phyloP scores from a whole-genome alignment of 2,797 vertebrate species.

The Naso thynnoides region DNA sequence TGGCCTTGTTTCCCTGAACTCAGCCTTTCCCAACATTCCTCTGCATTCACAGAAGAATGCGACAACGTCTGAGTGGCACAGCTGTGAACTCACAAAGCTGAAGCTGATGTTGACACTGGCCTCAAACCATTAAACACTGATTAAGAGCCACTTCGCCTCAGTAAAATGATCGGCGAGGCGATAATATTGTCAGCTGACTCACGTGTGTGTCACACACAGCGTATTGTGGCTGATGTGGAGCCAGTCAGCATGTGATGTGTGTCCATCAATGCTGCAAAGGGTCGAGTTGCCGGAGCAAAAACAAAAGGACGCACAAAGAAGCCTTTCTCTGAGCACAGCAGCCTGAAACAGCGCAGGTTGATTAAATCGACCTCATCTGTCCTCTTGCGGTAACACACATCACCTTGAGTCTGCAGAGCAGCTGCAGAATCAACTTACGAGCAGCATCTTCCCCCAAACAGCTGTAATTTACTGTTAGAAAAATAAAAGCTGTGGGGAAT shows the following conservation, averaged over 20 bases:
- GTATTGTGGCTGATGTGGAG: slow-evolving; percentile 24
- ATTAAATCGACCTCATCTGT: slow-evolving; percentile 49
- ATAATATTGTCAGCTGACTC: slow-evolving; percentile 48
- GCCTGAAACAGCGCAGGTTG: slow-evolving; percentile 41
- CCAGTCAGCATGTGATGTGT: slow-evolving; percentile 17
- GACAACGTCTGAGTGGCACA: slow-evolving; percentile 11
- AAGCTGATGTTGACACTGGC: slow-evolving; percentile 62
- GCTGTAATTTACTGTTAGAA: slow-evolving; percentile 37
- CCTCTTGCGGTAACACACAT: slow-evolving; percentile 10
- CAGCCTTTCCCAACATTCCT: slow-evolving; percentile 40
- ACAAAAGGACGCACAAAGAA: slow-evolving; percentile 53
- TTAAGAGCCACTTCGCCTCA: slow-evolving; percentile 40
- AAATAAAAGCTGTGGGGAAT: slow-evolving; percentile 19
- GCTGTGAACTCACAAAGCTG: slow-evolving; percentile 40
- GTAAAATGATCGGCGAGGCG: slow-evolving; percentile 18
- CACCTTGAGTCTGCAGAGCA: slow-evolving; percentile 20
- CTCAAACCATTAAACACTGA: slow-evolving; percentile 62
- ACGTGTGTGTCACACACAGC: background rate
- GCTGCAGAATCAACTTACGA: slow-evolving; percentile 39
- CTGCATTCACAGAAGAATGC: slow-evolving; percentile 36
- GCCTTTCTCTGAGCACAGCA: slow-evolving; percentile 45
- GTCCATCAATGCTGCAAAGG: slow-evolving; percentile 32
- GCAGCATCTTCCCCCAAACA: slow-evolving; percentile 32
- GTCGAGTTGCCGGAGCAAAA: slow-evolving; percentile 46
- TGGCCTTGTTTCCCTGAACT: slow-evolving; percentile 10